phyloP scores from a whole-genome alignment of 1,140 invertebrate species.

The Drosophila nigrodunni region DNA sequence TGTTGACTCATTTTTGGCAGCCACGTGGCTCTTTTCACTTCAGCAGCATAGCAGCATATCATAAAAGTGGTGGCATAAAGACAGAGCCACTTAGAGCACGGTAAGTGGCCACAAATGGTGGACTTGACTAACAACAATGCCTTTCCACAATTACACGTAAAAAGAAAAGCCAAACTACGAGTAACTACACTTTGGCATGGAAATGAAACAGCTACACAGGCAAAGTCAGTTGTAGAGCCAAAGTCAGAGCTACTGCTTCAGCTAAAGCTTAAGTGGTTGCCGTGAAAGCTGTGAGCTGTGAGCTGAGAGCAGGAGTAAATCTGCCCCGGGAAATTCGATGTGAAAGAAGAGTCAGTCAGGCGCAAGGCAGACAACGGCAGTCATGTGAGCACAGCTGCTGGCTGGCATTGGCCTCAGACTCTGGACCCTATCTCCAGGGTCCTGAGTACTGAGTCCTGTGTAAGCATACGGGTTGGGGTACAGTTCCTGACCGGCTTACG shows the following conservation, averaged over 20 bases:
- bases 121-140: slow-evolving; percentile 37
- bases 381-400: slow-evolving; percentile 30
- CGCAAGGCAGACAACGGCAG: slow-evolving; percentile 27
- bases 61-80: slow-evolving; percentile 28
- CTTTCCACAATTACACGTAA: background rate
- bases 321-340: slow-evolving; percentile 36
- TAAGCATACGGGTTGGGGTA: slow-evolving; percentile 22
- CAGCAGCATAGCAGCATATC: slow-evolving; percentile 11
- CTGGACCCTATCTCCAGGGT: no score
- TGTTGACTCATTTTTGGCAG: slow-evolving; percentile 32
- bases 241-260: slow-evolving; percentile 1
- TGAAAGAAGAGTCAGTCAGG: slow-evolving; percentile 49
- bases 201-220: slow-evolving; percentile 41
- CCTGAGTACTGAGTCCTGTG: no score
- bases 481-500: slow-evolving; percentile 6
- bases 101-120: slow-evolving; percentile 48
- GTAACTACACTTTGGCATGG: slow-evolving; percentile 54
- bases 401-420: background rate
- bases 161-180: slow-evolving; percentile 13
- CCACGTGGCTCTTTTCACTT: slow-evolving; percentile 40
- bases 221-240: background rate
- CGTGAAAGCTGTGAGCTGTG: slow-evolving; percentile 23
- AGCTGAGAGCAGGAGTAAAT: slow-evolving; percentile 6
- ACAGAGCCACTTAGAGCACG: slow-evolving; percentile 13
- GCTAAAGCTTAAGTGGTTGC: slow-evolving; percentile 36